Evolutionary conservation across 2,113 vertebrate species (phyloP).

Genomic region (Leptodactylus fuscus): DNA sequence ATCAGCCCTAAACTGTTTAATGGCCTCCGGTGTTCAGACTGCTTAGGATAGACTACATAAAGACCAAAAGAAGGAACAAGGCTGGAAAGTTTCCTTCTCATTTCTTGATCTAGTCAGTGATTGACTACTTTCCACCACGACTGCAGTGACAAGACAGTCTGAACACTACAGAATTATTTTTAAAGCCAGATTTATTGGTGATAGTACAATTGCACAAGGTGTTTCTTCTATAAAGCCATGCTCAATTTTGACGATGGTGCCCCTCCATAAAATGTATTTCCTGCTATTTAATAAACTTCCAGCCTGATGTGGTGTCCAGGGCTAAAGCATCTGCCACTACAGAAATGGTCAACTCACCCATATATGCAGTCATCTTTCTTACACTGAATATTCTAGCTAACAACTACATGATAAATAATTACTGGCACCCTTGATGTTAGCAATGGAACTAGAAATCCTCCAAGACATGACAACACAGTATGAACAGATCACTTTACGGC

Average conservation of each 20-base stretch:
- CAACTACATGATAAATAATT: not conserved
- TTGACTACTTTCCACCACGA: too few species aligned
- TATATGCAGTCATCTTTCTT: not conserved
- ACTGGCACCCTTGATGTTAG: not conserved
- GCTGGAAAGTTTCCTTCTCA: not conserved
- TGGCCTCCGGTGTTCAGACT: not conserved
- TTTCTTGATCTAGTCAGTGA: not conserved
- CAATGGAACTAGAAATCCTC: not conserved
- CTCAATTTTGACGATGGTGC: too few species aligned
- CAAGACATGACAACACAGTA: constrained; percentile 89
- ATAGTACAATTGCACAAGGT: too few species aligned
- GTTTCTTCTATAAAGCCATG: too few species aligned
- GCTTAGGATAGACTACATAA: not conserved
- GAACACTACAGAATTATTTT: not conserved
- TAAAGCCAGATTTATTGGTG: not conserved
- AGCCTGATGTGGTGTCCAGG: too few species aligned
- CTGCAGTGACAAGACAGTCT: not conserved
- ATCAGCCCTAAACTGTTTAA: not conserved
- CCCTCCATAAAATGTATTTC: too few species aligned
- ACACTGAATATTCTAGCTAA: not conserved
- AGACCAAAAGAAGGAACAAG: not conserved
- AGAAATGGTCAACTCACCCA: too few species aligned
- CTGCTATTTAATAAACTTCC: too few species aligned
- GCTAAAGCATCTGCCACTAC: too few species aligned
- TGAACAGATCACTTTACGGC: constrained; percentile 98